Conservation (phyloP, 1,140 invertebrate genomes). For the Neuroterus valhalla region DNA sequence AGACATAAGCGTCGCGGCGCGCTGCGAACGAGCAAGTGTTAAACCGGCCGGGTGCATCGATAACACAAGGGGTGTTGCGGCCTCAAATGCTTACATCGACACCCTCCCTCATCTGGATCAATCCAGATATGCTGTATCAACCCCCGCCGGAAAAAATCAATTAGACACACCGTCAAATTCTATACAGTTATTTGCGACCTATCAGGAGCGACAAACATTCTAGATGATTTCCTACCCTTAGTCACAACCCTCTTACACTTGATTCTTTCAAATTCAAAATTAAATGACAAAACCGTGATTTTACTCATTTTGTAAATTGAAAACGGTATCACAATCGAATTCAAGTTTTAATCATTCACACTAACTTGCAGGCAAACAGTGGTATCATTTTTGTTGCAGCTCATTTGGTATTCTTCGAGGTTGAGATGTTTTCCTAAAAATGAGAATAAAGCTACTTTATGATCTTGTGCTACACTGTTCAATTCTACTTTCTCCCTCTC, state of each 20-base stretch:
- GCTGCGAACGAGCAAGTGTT: conserved; percentile 71
- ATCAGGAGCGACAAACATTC: conserved; percentile 43
- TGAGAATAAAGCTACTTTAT: too few relatives aligned
- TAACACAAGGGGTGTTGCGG: conserved; percentile 61
- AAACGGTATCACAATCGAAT: background rate
- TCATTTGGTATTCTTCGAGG: too few relatives aligned
- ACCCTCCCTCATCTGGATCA: conserved; percentile 41
- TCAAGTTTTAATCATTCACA: conserved; percentile 36
- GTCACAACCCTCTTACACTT: too few relatives aligned
- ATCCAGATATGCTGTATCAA: conserved; percentile 43
- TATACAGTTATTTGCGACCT: conserved; percentile 48
- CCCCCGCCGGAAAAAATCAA: conserved; percentile 62
- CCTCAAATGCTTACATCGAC: conserved; percentile 34
- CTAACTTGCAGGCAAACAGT: too few relatives aligned
- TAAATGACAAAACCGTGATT: background rate
- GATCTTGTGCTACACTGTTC: too few relatives aligned
- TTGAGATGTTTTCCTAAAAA: too few relatives aligned
- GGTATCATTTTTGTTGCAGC: too few relatives aligned
- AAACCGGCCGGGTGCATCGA: conserved; percentile 73
- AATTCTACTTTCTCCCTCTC: too few relatives aligned
- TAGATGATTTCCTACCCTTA: background rate
- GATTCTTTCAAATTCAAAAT: background rate
- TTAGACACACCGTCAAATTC: conserved; percentile 63
- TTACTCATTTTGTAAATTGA: too few relatives aligned
- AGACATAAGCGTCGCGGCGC: conserved; percentile 67